Evolutionary conservation across 2,113 vertebrate species (phyloP).

Genomic region (Plestiodon gilberti): DNA sequence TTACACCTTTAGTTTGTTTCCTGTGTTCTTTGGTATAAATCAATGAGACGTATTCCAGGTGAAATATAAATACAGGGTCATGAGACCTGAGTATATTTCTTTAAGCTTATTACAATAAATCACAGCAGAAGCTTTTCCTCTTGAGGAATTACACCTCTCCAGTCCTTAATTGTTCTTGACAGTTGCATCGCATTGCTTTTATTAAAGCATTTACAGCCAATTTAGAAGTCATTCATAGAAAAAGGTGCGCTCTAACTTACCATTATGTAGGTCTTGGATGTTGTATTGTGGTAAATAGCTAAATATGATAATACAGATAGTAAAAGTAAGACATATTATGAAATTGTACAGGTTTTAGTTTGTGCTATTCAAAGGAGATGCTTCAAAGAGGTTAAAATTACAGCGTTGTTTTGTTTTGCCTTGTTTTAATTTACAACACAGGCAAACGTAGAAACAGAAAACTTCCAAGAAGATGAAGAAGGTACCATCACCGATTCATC

Average conservation of each 20-base stretch:
- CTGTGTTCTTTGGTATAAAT: slow-evolving; percentile 14
- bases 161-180: slow-evolving; percentile 52
- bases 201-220: slow-evolving; percentile 51
- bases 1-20: neutral
- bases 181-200: slow-evolving; percentile 41
- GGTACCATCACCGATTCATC: slow-evolving; percentile 72
- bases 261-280: slow-evolving; percentile 10
- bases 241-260: slow-evolving; percentile 3
- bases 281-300: slow-evolving; percentile 45
- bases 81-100: slow-evolving; percentile 22
- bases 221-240: slow-evolving; percentile 10
- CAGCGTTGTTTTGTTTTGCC: slow-evolving; percentile 24
- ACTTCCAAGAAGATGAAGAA: slow-evolving; percentile 80
- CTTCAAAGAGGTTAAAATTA: slow-evolving; percentile 52
- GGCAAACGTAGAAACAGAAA: slow-evolving; percentile 80
- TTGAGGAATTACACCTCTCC: slow-evolving; percentile 43
- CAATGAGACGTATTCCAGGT: slow-evolving; percentile 33
- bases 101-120: slow-evolving; percentile 50
- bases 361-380: slow-evolving; percentile 16
- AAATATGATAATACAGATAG: slow-evolving; percentile 42
- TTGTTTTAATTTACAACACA: slow-evolving; percentile 59
- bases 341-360: slow-evolving; percentile 13
- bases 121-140: slow-evolving; percentile 23
- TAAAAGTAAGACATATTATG: slow-evolving; percentile 30
- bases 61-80: slow-evolving; percentile 18